phyloP scores from a whole-genome alignment of 2,888 invertebrate genomes.

The Ophioninae sp. region DNA sequence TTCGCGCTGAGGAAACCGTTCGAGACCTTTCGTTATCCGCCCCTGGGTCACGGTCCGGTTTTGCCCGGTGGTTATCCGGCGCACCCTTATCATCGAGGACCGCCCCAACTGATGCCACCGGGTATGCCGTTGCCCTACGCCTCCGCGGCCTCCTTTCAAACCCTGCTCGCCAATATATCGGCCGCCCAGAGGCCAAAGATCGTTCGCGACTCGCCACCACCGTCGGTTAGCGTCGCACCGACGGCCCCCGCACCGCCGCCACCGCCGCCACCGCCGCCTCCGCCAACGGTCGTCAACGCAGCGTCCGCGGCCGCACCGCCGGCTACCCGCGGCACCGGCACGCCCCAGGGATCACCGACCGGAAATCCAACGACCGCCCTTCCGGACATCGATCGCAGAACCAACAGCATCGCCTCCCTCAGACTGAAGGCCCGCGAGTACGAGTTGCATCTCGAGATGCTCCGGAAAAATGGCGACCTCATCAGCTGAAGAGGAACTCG shows the following conservation, averaged over 20 bases:
- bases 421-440: constrained; percentile 95
- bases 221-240: constrained; percentile 76
- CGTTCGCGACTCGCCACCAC: constrained; percentile 77
- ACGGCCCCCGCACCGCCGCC: constrained; percentile 83
- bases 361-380: constrained; percentile 80
- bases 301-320: constrained; percentile 67
- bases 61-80: constrained; percentile 84
- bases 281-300: constrained; percentile 51
- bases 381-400: constrained; percentile 91
- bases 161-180: constrained; percentile 90
- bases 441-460: constrained; percentile 91
- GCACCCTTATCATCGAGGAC: constrained; percentile 84
- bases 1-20: constrained; percentile 85
- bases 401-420: constrained; percentile 93
- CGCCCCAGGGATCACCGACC: constrained; percentile 76
- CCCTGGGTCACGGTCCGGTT: constrained; percentile 82
- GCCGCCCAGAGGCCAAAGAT: constrained; percentile 84
- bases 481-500: constrained; percentile 86
- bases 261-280: constrained; percentile 61
- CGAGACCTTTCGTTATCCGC: constrained; percentile 88
- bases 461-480: constrained; percentile 90
- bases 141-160: constrained; percentile 89
- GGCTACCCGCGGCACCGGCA: constrained; percentile 67
- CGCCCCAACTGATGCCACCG: constrained; percentile 85
- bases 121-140: constrained; percentile 81